Conservation (phyloP, 1,140 invertebrate genomes). For the Ganaspis sp. region DNA sequence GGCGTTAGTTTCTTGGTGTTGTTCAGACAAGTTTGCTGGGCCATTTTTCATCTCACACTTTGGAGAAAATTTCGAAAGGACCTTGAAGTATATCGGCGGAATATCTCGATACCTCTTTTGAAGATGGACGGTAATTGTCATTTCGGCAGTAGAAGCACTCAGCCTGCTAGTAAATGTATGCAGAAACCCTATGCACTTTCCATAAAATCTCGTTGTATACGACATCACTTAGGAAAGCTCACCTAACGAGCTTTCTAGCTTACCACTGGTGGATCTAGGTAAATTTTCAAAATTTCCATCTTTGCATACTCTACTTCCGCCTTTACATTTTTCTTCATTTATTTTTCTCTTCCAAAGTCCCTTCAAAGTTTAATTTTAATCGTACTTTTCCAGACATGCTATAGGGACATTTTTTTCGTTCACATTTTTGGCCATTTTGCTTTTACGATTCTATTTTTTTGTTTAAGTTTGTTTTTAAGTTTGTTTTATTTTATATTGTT, state of each 20-base stretch:
- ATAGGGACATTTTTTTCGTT: too few species aligned
- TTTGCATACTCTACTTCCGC: background rate
- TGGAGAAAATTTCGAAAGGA: slow-evolving; percentile 11
- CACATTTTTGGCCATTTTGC: too few species aligned
- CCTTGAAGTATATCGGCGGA: slow-evolving; percentile 37
- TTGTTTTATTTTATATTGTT: too few species aligned
- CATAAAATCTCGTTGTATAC: slow-evolving; percentile 77
- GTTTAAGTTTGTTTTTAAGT: too few species aligned
- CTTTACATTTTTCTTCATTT: background rate
- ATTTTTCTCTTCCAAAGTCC: background rate
- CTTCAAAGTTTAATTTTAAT: background rate
- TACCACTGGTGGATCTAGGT: slow-evolving; percentile 54
- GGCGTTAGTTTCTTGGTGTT: slow-evolving; percentile 11
- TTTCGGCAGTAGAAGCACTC: slow-evolving; percentile 63
- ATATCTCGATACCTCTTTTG: slow-evolving; percentile 47
- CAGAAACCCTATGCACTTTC: slow-evolving; percentile 75
- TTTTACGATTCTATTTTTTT: too few species aligned
- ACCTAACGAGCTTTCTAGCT: slow-evolving; percentile 68
- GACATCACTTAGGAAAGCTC: slow-evolving; percentile 73
- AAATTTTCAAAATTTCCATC: slow-evolving; percentile 57
- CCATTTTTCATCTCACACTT: slow-evolving; percentile 12
- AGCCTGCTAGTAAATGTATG: slow-evolving; percentile 67
- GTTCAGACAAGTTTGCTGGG: background rate
- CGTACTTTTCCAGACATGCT: too few species aligned
- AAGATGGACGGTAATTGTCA: slow-evolving; percentile 70